phyloP scores from a whole-genome alignment of 30 jellyfish, hydroid and myxozoan species.

The Haliclystus octoradiatus region DNA sequence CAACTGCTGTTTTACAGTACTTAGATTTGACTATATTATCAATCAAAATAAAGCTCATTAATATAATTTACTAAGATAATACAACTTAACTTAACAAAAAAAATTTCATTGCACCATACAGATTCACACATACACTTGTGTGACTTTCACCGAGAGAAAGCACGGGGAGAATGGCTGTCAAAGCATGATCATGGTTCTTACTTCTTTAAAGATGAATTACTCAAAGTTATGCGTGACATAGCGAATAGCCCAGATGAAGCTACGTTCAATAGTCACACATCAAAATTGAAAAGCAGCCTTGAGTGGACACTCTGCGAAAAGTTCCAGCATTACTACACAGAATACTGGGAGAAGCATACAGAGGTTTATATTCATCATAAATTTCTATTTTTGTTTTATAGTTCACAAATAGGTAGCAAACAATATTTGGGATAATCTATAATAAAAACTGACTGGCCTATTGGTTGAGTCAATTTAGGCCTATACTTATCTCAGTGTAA shows the following conservation, averaged over 20 bases:
- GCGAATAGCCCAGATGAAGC: slow-evolving; percentile 15
- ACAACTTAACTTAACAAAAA: too few relatives aligned
- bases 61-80: too few relatives aligned
- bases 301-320: slow-evolving; percentile 14
- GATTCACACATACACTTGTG: slow-evolving; percentile 35
- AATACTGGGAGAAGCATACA: slow-evolving; percentile 9
- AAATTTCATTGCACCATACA: background rate
- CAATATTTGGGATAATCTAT: too few relatives aligned
- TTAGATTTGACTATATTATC: too few relatives aligned
- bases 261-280: background rate
- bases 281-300: slow-evolving; percentile 6
- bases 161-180: slow-evolving; percentile 44
- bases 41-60: too few relatives aligned
- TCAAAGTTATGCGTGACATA: slow-evolving; percentile 11
- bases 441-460: too few relatives aligned
- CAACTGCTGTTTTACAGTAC: too few relatives aligned
- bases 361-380: slow-evolving; percentile 1
- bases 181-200: slow-evolving; percentile 22
- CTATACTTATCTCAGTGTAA: too few relatives aligned
- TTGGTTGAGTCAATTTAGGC: too few relatives aligned
- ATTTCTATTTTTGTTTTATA: too few relatives aligned
- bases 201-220: slow-evolving; percentile 8
- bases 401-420: background rate
- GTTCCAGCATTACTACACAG: slow-evolving; percentile 6
- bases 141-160: slow-evolving; percentile 37